Percentiles rank a stretch among this genome's conserved stretches.
Conservation (phyloP, 1,140 invertebrate genomes). For the Chymomyza costata region DNA sequence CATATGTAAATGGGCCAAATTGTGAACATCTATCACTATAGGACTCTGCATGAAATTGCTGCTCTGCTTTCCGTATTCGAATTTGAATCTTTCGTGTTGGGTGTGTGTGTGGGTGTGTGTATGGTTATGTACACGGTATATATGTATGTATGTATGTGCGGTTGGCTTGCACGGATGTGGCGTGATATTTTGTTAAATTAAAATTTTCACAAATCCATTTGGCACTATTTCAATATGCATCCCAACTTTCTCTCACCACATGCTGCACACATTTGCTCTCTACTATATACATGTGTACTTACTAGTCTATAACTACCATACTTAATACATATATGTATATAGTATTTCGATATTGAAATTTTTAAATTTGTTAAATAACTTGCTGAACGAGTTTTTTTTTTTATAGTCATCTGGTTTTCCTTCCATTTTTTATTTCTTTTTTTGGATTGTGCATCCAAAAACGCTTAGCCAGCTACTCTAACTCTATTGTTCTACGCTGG, state of each 20-base stretch:
- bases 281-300: not conserved
- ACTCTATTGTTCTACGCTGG: not conserved
- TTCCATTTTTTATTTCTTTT: not conserved
- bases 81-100: slow-evolving; percentile 8
- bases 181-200: slow-evolving; percentile 44
- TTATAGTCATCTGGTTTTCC: slow-evolving; percentile 29
- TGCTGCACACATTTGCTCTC: not conserved
- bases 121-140: not conserved
- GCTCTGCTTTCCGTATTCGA: too few relatives aligned
- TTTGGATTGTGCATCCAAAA: slow-evolving; percentile 14
- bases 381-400: too few relatives aligned
- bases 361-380: slow-evolving; percentile 30
- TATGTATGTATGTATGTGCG: slow-evolving; percentile 2
- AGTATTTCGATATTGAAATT: slow-evolving; percentile 49
- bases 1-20: slow-evolving; percentile 68
- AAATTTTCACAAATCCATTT: slow-evolving; percentile 45
- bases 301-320: not conserved
- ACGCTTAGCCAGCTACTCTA: slow-evolving; percentile 47
- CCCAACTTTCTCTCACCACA: too few relatives aligned
- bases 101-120: too few relatives aligned
- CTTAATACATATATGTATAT: not conserved
- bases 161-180: not conserved
- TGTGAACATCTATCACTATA: slow-evolving; percentile 70
- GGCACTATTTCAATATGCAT: slow-evolving; percentile 16
- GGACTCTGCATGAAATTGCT: too few relatives aligned